Evolutionary conservation across 1,140 invertebrate species (phyloP), one percentile per base, ranked within the genome.

Genomic region (Drosophila oshimai): DNA sequence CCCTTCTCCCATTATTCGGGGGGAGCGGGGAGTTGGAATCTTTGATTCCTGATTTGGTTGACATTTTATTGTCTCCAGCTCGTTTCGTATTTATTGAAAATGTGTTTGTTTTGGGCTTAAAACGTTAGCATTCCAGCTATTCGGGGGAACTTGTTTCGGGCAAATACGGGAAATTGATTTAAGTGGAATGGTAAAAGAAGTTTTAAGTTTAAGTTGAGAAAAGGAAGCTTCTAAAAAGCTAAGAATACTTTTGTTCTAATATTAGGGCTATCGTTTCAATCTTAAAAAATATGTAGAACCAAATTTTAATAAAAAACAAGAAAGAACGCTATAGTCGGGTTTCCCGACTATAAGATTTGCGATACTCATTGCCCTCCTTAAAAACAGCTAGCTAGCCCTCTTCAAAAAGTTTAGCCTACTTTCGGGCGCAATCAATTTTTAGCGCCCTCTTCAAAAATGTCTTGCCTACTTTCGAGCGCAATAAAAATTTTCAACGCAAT

Each of bases 1-100:
- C 17, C 22, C 2, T 12, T n/a, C 18, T 6, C n/a, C 6, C 18
- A 42, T 15, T 37, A 37, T 28, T 26, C 9, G 4, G 37, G 12
- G 39, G 60, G 45, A 26, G 18, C 12, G 47, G 10, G 67, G 41
- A 17, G n/a, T 28, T 36, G 26, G 46, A 49, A 61, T 60, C 39
- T 55, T 68, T 70, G 53, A 57, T 80, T 71, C 50, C 45, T 77
- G 68, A 77, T 76, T 87, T 70, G 36, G 68, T 70, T 74, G 73
- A 74, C 57, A 77, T 87, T 87, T 87, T 87, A 87, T 87, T 87
- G 81, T 87, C 62, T 81, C 36, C 34, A 46, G 54, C 62, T 81
- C 76, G 73, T 77, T 74, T 74, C 42, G 83, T 74, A 87, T 87
- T 87, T 88, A 87, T 87, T 87, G 76, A 83, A 87, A 87, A 81